Base-by-base conservation (phyloP, 2,888 invertebrate genomes). In the Drosophila emarginata region DNA sequence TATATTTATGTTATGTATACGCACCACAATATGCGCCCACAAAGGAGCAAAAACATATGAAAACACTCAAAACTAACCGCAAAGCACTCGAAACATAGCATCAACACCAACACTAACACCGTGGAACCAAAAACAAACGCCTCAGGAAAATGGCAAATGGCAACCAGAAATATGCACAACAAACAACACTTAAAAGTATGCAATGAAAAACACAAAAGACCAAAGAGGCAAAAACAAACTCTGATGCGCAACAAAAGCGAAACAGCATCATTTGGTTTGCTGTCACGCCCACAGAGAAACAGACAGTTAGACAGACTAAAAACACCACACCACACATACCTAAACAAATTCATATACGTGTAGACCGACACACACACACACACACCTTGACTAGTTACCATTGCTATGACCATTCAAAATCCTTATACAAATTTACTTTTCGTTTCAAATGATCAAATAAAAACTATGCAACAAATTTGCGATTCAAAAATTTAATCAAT, bases 81-180 rank as follows among this genome's bases (percentile, higher is more conserved):
- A 76, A 39, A 54, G 62, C 64, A 59, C 76, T 64, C 72, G 51
- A 61, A 71, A 64, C 57, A 37, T 32, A 63, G 39, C 60, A 61
- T 72, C 53, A 65, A 72, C 77, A 36, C 72, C 70, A 68, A 52
- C 59, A 82, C 54, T 60, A 23, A n/a, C 32, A 15, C 28, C 78
- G 58, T 65, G 69, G 67, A 56, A 75, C 76, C 62, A 59, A 21
- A 4, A 45, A 67, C 71, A 64, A 67, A 71, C 76, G 72, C 75
- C 63, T 64, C 53, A 65, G 52, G 50, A 54, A 51, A 70, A 71
- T 58, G 73, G 67, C 70, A 68, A 69, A 71, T 58, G 74, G 68
- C 70, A 68, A 70, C 74, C 82, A 68, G 75, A 77, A 87, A 81
- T 87, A 77, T 87, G 81, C 79, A 74, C 82, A 87, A 61, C 81